These are phyloP conservation scores for Bombus sylvicola DNA, from an alignment of 1,140 invertebrate genomes.

Conservation along the genomic window DNA sequence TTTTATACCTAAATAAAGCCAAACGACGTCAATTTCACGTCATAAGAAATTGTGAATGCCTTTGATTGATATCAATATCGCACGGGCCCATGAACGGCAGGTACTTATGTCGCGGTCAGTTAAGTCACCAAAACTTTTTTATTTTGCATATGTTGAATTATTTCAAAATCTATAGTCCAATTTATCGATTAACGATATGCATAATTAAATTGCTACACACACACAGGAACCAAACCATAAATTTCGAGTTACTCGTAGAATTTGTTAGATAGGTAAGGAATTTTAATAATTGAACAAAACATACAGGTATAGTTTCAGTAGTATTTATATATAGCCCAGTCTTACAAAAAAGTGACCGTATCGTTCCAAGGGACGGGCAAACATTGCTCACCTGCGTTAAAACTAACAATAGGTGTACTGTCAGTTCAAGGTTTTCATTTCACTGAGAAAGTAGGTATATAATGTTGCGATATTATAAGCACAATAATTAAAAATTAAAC, in stretches of 20 bases:
- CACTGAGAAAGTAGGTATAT: conserved; percentile 79
- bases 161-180: conserved; percentile 48
- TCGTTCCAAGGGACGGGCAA: conserved; percentile 81
- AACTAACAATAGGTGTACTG: conserved; percentile 80
- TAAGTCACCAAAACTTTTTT: conserved; percentile 33
- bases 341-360: conserved; percentile 83
- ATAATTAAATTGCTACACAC: conserved; percentile 69
- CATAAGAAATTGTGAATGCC: conserved; percentile 19
- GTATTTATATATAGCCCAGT: conserved; percentile 84
- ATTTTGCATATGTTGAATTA: conserved; percentile 18
- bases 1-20: conserved; percentile 35
- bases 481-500: conserved; percentile 81
- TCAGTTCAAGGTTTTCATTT: conserved; percentile 75
- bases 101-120: conserved; percentile 41
- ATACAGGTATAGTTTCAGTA: conserved; percentile 80
- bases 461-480: conserved; percentile 81
- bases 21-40: conserved; percentile 6
- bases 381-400: conserved; percentile 77
- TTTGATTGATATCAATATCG: conserved; percentile 19
- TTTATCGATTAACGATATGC: conserved; percentile 65
- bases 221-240: conserved; percentile 69
- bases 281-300: conserved; percentile 80
- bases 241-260: conserved; percentile 74
- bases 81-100: conserved; percentile 48
- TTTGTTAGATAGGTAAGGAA: conserved; percentile 74